Evolutionary conservation across 2,797 vertebrate species (phyloP), one percentile per base, ranked within the genome.

Genomic region (Spinus pinus): DNA sequence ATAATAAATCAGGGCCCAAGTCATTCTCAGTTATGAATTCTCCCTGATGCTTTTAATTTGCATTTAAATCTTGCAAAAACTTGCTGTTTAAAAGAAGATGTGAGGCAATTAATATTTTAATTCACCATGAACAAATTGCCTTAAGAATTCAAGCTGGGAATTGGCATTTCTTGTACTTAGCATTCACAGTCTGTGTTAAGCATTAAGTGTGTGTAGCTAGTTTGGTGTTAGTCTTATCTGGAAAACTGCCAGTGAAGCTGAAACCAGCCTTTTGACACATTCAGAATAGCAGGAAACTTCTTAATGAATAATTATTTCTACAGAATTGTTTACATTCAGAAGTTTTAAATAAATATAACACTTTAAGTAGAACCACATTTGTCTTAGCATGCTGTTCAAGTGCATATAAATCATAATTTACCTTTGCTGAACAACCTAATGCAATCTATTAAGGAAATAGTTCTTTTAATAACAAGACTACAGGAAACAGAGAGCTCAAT

Each of bases 371-470:
- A 90, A 65, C 8, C 20, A 46, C 57, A 69, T 92, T 93, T 35
- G 10, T 90, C 72, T 81, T 70, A 54, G 23, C 50, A 5, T 92
- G 54, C 54, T 83, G 84, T 72, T 93, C 69, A 94, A 95, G 64
- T 46, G 35, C 54, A 31, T 70, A 74, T 90, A 90, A 95, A 97
- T 86, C 79, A 91, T 89, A 83, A 94, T 95, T 92, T 89, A 85
- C 79, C 84, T 95, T 91, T 89, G 49, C 67, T 92, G 49, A 6
- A 5, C 91, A 92, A 69, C 46, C 30, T 95, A 95, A 95, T 95
- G 79, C 54, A 92, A 96, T 96, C 87, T 92, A 88, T 94, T 95
- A 96, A 95, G 95, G 94, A 95, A 96, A 95, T 87, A 95, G 79
- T 93, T 93, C 86, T 95, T 95, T 95, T 95, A 96, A 96, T 91